These are phyloP conservation scores for Diorhabda elongata DNA, from an alignment of 1,140 invertebrate genomes.

Conservation along the genomic window DNA sequence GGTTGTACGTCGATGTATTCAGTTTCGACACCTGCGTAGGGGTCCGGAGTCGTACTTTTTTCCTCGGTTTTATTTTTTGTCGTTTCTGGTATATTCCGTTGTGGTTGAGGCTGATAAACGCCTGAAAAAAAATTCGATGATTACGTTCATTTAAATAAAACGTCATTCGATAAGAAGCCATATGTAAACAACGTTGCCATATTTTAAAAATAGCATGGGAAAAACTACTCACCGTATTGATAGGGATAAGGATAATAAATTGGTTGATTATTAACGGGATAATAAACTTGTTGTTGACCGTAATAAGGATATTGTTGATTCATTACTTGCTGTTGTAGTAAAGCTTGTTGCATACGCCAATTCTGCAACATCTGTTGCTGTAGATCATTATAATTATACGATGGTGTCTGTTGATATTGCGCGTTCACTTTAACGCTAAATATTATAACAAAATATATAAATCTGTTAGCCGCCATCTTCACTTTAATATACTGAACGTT, in stretches of 20 bases:
- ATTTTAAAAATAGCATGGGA: neutral
- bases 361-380: neutral
- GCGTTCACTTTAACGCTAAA: neutral
- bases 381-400: too few species aligned
- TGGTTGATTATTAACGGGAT: neutral
- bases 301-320: neutral
- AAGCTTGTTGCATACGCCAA: neutral
- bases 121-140: neutral
- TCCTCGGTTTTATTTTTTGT: neutral
- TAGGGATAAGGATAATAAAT: neutral
- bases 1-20: slow-evolving; percentile 10
- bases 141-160: neutral
- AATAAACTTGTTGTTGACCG: neutral
- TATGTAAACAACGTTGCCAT: neutral
- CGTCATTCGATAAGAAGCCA: neutral
- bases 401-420: neutral
- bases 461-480: neutral
- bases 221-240: neutral
- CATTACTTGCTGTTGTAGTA: neutral
- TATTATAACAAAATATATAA: neutral
- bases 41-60: neutral
- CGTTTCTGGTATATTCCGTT: neutral
- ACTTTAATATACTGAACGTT: neutral
- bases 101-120: neutral
- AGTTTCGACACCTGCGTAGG: neutral